Evolutionary conservation across 2,888 invertebrate genomes (phyloP).

Genomic region (Aphidoletes aphidimyza): DNA sequence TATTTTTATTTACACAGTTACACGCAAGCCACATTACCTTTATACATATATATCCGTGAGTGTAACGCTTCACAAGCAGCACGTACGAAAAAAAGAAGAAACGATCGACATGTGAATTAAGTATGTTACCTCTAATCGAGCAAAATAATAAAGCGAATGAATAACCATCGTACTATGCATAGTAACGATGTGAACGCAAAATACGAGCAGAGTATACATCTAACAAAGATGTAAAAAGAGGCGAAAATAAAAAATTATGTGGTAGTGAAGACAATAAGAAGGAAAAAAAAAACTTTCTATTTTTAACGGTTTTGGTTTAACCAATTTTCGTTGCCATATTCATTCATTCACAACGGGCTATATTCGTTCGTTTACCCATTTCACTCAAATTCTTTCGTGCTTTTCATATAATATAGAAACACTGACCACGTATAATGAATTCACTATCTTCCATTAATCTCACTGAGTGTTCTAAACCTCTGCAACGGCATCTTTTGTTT

Average conservation of each 20-base stretch:
- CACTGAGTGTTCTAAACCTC: not conserved
- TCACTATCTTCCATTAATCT: conserved; percentile 9
- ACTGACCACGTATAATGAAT: not conserved
- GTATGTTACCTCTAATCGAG: conserved; percentile 23
- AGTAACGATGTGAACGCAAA: not conserved
- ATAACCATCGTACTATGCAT: not conserved
- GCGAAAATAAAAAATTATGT: not conserved
- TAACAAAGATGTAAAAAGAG: not conserved
- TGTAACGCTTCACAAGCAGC: not conserved
- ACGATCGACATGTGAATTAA: conserved; percentile 29
- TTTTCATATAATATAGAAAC: no score
- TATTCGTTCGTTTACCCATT: not conserved
- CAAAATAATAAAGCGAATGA: not conserved
- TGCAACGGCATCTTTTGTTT: not conserved
- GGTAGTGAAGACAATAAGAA: not conserved
- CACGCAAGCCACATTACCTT: not conserved
- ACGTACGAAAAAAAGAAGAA: not conserved
- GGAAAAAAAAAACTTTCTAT: conserved; percentile 53
- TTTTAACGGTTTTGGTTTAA: conserved; percentile 40
- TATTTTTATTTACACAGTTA: not conserved
- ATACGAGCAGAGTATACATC: not conserved
- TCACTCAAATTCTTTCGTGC: not conserved
- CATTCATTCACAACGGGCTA: conserved; percentile 23
- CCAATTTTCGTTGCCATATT: conserved; percentile 10
- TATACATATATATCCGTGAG: not conserved